Conservation (phyloP, 2,888 invertebrate species). For the Limnephilus rhombicus region DNA sequence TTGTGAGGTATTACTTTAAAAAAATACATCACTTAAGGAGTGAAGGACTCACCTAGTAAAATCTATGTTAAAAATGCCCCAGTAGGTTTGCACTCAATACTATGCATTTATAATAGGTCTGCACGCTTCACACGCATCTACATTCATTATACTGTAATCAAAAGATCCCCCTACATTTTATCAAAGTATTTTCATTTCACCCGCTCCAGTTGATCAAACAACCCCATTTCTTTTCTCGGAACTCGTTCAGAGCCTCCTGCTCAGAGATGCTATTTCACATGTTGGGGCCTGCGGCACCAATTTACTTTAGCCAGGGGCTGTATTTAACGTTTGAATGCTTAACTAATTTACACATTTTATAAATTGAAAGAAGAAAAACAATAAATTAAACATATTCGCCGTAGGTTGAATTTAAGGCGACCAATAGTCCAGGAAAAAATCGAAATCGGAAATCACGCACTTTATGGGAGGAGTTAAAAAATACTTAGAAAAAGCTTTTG, state of each 20-base stretch:
- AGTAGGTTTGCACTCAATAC: background rate
- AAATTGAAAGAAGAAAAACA: background rate
- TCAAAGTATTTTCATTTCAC: background rate
- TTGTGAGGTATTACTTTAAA: no score
- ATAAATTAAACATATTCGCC: background rate
- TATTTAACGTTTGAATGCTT: constrained; percentile 1
- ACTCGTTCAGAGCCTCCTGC: constrained; percentile 3
- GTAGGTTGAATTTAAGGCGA: background rate
- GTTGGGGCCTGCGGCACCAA: background rate
- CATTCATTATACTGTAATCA: constrained; percentile 41
- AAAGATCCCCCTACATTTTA: constrained; percentile 26
- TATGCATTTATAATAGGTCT: background rate
- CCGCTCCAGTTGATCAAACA: constrained; percentile 57
- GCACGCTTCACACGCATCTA: constrained; percentile 16
- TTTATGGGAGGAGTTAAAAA: no score
- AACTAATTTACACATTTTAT: background rate
- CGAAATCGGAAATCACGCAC: no score
- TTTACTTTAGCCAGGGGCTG: background rate
- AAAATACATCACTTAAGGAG: background rate
- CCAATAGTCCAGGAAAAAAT: no score
- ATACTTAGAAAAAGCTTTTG: no score
- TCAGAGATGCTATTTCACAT: background rate
- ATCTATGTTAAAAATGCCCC: background rate
- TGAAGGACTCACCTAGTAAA: background rate
- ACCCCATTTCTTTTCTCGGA: constrained; percentile 18